Evolutionary conservation across 1,140 invertebrate genomes (phyloP).

Genomic region (Drosophila repletoides): DNA sequence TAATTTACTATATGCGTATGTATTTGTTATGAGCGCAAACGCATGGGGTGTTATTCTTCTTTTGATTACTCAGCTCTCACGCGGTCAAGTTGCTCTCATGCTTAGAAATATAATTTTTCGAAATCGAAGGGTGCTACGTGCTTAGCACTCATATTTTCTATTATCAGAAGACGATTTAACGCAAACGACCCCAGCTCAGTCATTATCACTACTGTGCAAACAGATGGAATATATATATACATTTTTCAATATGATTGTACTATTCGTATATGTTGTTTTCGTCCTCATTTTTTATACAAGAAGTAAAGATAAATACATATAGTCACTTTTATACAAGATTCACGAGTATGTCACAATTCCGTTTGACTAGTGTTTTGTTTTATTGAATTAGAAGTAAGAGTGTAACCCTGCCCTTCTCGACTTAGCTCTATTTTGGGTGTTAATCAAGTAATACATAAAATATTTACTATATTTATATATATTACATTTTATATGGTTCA

Average conservation of each 20-base stretch:
- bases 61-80: conserved; percentile 14
- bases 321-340: no score
- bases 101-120: conserved; percentile 29
- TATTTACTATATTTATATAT: no score
- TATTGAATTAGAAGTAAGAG: no score
- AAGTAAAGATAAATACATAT: no score
- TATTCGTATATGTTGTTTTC: no score
- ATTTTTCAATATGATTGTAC: background rate
- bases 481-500: no score
- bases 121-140: conserved; percentile 14
- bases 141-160: background rate
- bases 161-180: conserved; percentile 10
- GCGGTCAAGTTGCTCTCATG: conserved; percentile 17
- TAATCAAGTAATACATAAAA: no score
- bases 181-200: conserved; percentile 8
- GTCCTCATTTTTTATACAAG: no score
- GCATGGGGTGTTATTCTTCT: background rate
- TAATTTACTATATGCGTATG: background rate
- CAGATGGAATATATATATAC: background rate
- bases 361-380: no score
- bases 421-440: no score
- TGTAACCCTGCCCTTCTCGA: no score
- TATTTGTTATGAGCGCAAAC: background rate
- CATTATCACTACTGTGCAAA: background rate
- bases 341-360: no score